Conservation (phyloP, 2,113 vertebrate species). For the Ammodytes dubius region DNA sequence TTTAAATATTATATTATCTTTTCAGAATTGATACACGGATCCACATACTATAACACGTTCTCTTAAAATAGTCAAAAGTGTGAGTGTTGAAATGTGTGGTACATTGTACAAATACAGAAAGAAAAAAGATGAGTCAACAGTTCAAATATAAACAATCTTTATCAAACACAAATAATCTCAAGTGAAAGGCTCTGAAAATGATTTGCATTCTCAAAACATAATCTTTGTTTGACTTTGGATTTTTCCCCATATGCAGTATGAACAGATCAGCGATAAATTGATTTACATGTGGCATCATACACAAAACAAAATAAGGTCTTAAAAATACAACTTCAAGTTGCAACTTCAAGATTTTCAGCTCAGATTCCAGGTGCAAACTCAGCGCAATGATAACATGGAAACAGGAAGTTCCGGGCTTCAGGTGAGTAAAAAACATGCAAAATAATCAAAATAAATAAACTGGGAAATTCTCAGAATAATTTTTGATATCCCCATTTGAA, state of each 20-base stretch:
- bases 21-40: not conserved
- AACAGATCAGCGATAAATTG: constrained; percentile 38
- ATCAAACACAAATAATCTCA: constrained; percentile 51
- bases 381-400: not conserved
- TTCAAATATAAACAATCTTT: constrained; percentile 64
- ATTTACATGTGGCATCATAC: constrained; percentile 17
- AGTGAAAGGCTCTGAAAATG: constrained; percentile 34
- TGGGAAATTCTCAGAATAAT: not conserved
- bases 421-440: not conserved
- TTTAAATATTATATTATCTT: not conserved
- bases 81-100: too few species aligned
- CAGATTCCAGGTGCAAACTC: not conserved
- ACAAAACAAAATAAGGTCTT: not conserved
- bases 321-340: constrained; percentile 14
- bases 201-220: constrained; percentile 40
- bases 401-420: not conserved
- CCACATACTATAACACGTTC: not conserved
- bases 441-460: not conserved
- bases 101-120: not conserved
- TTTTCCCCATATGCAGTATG: constrained; percentile 10
- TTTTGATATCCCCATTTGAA: not conserved
- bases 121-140: not conserved
- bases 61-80: too few species aligned
- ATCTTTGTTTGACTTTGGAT: constrained; percentile 30
- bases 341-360: constrained; percentile 14